Base-by-base conservation (phyloP, 1,140 invertebrate genomes). In the Euwallacea similis region DNA sequence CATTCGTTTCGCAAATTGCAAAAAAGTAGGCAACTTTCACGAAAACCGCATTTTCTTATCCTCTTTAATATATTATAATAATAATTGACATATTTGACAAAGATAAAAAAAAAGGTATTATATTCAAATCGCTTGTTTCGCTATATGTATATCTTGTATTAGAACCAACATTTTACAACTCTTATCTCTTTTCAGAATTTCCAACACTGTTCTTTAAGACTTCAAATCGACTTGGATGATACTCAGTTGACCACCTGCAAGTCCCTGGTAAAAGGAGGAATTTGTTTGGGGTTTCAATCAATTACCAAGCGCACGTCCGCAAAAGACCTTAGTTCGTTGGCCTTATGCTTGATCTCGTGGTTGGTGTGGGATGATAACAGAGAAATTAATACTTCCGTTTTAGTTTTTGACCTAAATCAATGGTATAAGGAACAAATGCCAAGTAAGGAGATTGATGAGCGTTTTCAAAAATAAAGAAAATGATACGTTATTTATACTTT, bases 391-490 rank as follows among this genome's bases (percentile, higher is more conserved):
- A 83, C 81, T 63, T 82, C 79, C 66, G 56, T 88, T 73, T 82
- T 90, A 13, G 72, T 97, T 7, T 97, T 97, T 80, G 96, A 98
- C 81, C 84, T 98, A 53, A 96, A 97, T 82, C 92, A 96, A 76
- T 97, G 95, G 95, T 97, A 98, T 78, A 95, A 95, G 79, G 93
- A 94, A 66, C 93, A 96, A 78, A 95, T 96, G 93, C 94, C 94
- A 15, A 82, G 83, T 76, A 83, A 82, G 75, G 13, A 65, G 4
- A 33, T 65, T 65, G 53, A 10, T 9, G 46, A 6, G 9, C 46
- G 6, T 47, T 47, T 13, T 33, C 21, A 33, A 33, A 33, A 33
- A 33, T 33, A 33, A 33, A 33, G 21, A 33, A 33, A 33, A 33
- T 1, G 21, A 33, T 4, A 33, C 4, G 21, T 33, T 4, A 33